These are phyloP conservation scores for Hipparchia semele DNA, from an alignment of 2,888 invertebrate genomes.

Conservation along the genomic window DNA sequence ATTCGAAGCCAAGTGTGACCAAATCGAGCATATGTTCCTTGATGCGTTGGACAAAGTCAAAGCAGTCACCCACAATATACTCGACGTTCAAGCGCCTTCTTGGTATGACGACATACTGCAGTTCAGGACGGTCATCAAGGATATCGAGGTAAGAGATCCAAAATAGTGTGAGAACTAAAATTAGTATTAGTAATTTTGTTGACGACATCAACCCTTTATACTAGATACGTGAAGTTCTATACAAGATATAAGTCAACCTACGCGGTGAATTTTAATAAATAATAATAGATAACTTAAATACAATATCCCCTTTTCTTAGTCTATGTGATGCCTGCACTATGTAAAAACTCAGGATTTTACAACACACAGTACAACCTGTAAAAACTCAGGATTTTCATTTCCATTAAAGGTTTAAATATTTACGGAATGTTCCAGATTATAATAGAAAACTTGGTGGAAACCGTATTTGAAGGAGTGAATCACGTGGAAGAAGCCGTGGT, in stretches of 20 bases:
- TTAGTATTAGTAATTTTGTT: too few species aligned
- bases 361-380: too few species aligned
- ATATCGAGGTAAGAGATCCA: slow-evolving; percentile 77
- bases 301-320: too few species aligned
- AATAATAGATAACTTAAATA: too few species aligned
- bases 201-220: too few species aligned
- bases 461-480: slow-evolving; percentile 90
- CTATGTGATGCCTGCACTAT: too few species aligned
- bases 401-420: background rate
- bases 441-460: slow-evolving; percentile 91
- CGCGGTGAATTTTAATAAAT: too few species aligned
- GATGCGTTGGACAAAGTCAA: slow-evolving; percentile 84
- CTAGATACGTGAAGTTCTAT: too few species aligned
- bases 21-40: slow-evolving; percentile 89
- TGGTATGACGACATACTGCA: slow-evolving; percentile 91
- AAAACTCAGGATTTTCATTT: too few species aligned
- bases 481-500: slow-evolving; percentile 92
- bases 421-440: slow-evolving; percentile 84
- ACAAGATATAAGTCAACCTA: too few species aligned
- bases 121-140: slow-evolving; percentile 84
- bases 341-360: too few species aligned
- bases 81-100: slow-evolving; percentile 90
- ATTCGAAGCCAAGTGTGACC: slow-evolving; percentile 86
- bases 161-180: too few species aligned
- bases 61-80: slow-evolving; percentile 84